Evolutionary conservation across 2,797 vertebrate genomes (phyloP).

Genomic region (Anabacerthia variegaticeps): DNA sequence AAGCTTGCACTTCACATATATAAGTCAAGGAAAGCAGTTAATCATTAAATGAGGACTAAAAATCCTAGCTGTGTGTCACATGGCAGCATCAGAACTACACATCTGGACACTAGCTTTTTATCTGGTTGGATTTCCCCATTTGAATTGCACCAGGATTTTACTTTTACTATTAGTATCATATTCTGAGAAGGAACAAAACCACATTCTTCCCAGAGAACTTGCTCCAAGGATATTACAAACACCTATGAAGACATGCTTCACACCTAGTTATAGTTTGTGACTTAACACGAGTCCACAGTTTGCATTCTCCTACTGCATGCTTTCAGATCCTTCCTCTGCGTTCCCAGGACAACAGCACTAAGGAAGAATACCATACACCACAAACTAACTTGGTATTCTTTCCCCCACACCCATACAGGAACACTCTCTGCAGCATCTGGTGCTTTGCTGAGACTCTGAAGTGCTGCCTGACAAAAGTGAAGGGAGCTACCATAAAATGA

Average conservation of each 20-base stretch:
- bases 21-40: background rate
- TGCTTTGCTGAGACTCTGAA: background rate
- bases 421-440: background rate
- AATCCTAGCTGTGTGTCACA: background rate
- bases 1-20: background rate
- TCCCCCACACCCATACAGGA: background rate
- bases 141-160: background rate
- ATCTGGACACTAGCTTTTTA: background rate
- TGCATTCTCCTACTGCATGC: background rate
- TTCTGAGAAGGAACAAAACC: background rate
- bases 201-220: background rate
- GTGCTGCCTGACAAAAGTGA: background rate
- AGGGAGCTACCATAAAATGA: background rate
- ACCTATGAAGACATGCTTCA: background rate
- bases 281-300: background rate
- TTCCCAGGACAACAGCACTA: background rate
- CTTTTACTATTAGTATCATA: background rate
- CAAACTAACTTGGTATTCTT: background rate
- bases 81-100: background rate
- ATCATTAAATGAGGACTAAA: background rate
- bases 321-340: background rate
- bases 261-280: background rate
- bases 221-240: background rate
- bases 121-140: background rate
- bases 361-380: background rate